Evolutionary conservation across 2,797 vertebrate genomes (phyloP).

Genomic region (Furcifer pardalis): DNA sequence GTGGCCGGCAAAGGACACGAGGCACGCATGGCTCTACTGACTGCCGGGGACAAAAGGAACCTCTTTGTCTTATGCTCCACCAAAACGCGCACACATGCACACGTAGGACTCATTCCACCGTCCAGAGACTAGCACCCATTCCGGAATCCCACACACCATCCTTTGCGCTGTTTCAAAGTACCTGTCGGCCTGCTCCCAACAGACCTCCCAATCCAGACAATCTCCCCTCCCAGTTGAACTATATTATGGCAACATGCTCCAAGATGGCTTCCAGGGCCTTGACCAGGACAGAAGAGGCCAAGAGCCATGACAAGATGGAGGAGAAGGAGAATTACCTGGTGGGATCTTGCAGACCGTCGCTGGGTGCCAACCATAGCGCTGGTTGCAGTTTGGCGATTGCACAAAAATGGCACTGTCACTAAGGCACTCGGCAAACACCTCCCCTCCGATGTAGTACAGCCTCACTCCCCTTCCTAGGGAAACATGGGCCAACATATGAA

Average conservation of each 20-base stretch:
- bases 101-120: too few relatives aligned
- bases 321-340: constrained; percentile 81
- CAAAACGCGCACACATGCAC: too few relatives aligned
- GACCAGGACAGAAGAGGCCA: neutral
- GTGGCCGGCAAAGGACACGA: rapidly evolving
- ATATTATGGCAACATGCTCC: too few relatives aligned
- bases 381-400: constrained; percentile 99
- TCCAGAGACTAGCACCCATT: too few relatives aligned
- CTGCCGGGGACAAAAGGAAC: too few relatives aligned
- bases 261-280: neutral
- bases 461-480: constrained; percentile 90
- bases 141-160: too few relatives aligned
- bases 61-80: too few relatives aligned
- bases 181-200: too few relatives aligned
- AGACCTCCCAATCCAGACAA: too few relatives aligned
- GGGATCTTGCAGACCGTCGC: constrained; percentile 99
- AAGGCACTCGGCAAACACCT: constrained; percentile 98
- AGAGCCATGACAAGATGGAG: neutral
- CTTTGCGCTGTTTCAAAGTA: too few relatives aligned
- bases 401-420: constrained; percentile 99
- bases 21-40: neutral
- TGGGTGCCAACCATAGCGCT: constrained; percentile 97
- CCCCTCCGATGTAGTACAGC: constrained; percentile 97
- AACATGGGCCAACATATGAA: constrained; percentile 17
- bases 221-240: too few relatives aligned